Evolutionary conservation across 2,797 vertebrate genomes (phyloP).

Genomic region (Cossypha niveicapilla): DNA sequence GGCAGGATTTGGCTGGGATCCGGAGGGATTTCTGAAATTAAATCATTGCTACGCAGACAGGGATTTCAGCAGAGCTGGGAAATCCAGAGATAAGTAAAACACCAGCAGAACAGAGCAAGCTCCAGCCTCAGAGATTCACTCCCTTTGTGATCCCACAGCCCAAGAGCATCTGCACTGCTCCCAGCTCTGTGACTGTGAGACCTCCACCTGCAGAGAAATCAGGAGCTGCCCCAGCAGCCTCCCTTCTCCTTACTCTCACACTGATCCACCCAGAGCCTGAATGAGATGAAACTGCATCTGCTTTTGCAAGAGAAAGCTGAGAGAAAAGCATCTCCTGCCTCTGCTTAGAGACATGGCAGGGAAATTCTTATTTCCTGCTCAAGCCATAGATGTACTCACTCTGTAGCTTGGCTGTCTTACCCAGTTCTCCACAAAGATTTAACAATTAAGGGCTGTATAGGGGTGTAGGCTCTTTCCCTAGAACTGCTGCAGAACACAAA

Average conservation of each 20-base stretch:
- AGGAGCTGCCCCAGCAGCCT: not conserved
- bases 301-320: not conserved
- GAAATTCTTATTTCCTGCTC: not conserved
- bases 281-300: not conserved
- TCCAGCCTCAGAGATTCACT: not conserved
- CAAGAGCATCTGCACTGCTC: not conserved
- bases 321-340: not conserved
- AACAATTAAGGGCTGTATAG: not conserved
- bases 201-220: not conserved
- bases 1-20: conserved; percentile 16
- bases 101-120: not conserved
- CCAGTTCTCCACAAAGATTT: not conserved
- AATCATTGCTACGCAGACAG: not conserved
- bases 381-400: not conserved
- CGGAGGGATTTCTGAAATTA: conserved; percentile 18
- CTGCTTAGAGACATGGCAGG: not conserved
- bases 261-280: not conserved
- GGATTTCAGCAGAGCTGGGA: conserved; percentile 34
- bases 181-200: not conserved
- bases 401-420: not conserved
- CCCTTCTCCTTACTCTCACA: not conserved
- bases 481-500: not conserved
- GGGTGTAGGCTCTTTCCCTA: not conserved
- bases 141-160: not conserved
- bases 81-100: conserved; percentile 26